Percentiles rank a stretch among this genome's conserved stretches.
phyloP scores from a whole-genome alignment of 2,888 invertebrate genomes.

The Microctonus brassicae region DNA sequence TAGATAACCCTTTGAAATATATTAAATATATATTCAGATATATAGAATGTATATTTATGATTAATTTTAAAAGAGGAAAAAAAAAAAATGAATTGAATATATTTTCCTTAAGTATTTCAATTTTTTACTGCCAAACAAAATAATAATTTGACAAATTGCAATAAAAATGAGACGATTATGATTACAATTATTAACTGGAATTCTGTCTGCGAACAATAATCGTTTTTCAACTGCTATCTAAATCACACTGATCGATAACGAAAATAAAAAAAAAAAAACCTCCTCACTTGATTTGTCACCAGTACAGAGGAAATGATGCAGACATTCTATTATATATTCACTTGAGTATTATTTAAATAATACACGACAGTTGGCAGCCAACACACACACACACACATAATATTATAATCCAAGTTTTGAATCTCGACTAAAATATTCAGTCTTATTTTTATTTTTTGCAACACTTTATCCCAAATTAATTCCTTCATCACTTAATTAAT shows the following conservation, averaged over 20 bases:
- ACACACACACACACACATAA: no score
- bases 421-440: neutral
- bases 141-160: neutral
- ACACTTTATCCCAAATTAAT: neutral
- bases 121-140: neutral
- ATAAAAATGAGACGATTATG: neutral
- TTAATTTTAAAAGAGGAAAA: neutral
- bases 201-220: constrained; percentile 30
- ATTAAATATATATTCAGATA: no score
- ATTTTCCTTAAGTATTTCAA: neutral
- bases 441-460: neutral
- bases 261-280: constrained; percentile 23
- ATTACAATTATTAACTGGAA: constrained; percentile 23
- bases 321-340: neutral
- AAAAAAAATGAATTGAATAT: neutral
- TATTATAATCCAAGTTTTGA: no score
- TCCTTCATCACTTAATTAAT: neutral
- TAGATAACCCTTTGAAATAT: no score
- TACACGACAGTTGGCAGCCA: neutral
- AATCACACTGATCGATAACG: constrained; percentile 15
- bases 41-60: no score
- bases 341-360: neutral
- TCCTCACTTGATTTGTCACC: constrained; percentile 27
- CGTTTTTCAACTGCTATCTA: constrained; percentile 14
- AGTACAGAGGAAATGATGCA: constrained; percentile 26